Evolutionary conservation across 2,797 vertebrate genomes (phyloP), one percentile per base, ranked within the genome.

Genomic region (Pempheris klunzingeri): DNA sequence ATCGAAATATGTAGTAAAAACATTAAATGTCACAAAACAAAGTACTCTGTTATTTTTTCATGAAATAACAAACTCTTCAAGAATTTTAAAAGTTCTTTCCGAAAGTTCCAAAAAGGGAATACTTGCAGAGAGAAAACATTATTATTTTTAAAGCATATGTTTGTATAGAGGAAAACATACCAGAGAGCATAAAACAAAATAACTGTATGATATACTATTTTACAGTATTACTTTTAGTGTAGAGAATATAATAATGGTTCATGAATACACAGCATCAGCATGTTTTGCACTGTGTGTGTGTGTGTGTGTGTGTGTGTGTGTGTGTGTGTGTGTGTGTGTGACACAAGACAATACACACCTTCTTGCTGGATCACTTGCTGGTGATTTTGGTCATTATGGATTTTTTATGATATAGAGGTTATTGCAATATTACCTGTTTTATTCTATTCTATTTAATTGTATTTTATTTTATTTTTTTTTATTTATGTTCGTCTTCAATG

Each of bases 231-330:
- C 5, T 46, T 50, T 69, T 38, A 8, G 17, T 22, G 4, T 41
- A 18, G 22, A 47, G 4, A 44, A 52, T 9, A 71, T 2, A 62
- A 12, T 39, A 49, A 55, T 7, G 4, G 1, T 57, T 24, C 26
- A 17, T 1, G 0, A 73, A 74, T 41, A 70, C 54, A 69, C 24
- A 66, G 2, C 22, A 34, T 66, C 32, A 65, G 49, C 4, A 38
- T 38, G 17, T 67, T 49, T 65, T 24, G 24, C 2, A 4, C 4
- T 32, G 30, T 8, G 6, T 60, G 62, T 64, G 30, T 57, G 61
- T 65, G 43, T 71, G 70, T 74, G 71, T 80, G 73, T 79, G 70
- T 74, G 64, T 77, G 74, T 77, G 57, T 70, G 78, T 65, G 65
- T 77, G 78, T 71, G 69, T 66, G 78, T 60, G 75, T 54, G 78